These are phyloP conservation scores for Protonemura montana DNA, from an alignment of 2,888 invertebrate genomes.

Conservation along the genomic window DNA sequence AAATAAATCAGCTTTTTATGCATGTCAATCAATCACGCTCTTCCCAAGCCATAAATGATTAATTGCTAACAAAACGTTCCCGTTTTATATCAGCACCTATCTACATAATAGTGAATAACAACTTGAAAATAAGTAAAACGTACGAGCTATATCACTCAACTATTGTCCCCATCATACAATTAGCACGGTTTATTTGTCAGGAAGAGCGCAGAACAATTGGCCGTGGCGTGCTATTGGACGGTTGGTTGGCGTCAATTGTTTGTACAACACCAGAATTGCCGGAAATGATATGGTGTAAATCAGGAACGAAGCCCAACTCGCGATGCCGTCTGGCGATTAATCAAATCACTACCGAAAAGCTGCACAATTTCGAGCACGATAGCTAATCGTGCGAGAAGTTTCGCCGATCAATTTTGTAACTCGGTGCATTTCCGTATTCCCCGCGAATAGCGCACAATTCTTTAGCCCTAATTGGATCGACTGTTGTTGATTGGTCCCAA, in stretches of 20 bases:
- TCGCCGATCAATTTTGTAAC: background rate
- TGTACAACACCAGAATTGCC: background rate
- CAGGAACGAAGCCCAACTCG: background rate
- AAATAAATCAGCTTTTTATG: background rate
- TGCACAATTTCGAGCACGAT: background rate
- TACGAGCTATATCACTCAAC: background rate
- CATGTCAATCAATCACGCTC: background rate
- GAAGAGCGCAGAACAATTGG: background rate
- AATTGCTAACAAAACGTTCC: background rate
- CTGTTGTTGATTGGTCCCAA: background rate
- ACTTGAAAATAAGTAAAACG: background rate
- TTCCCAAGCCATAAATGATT: background rate
- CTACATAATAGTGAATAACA: background rate
- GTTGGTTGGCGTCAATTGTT: background rate
- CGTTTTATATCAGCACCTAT: background rate
- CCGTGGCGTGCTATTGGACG: too few relatives aligned
- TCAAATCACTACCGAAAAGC: background rate
- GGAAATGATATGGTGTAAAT: background rate
- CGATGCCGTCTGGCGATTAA: background rate
- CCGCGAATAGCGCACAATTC: background rate
- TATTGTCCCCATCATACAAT: background rate
- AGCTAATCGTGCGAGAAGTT: background rate
- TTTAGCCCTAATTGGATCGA: background rate
- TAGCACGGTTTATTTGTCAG: background rate
- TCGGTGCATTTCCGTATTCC: background rate